Conservation (phyloP, 2,888 invertebrate species). For the Conus canariensis region DNA sequence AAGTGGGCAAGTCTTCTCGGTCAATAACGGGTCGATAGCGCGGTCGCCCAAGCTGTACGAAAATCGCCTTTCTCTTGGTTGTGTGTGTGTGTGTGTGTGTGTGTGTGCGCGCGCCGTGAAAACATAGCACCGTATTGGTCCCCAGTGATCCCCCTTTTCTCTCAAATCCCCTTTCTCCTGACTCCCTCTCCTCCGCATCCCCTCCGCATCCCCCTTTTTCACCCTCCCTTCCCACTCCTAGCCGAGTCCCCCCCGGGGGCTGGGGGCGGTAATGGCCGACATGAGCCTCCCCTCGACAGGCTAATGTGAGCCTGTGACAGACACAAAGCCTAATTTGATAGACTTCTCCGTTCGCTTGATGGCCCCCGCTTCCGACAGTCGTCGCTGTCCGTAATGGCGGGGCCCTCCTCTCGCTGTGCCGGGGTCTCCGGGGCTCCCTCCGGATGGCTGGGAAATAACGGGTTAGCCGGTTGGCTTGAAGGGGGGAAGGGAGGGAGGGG, state of each 20-base stretch:
- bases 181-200: no score
- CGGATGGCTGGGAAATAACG: conserved; percentile 8
- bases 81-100: background rate
- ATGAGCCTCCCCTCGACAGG: conserved; percentile 19
- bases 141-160: background rate
- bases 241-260: background rate
- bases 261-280: conserved; percentile 16
- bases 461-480: background rate
- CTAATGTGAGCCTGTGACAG: conserved; percentile 49
- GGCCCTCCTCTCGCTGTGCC: background rate
- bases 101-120: background rate
- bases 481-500: background rate
- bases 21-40: background rate
- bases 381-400: conserved; percentile 27
- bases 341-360: conserved; percentile 45
- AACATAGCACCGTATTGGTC: conserved; percentile 24
- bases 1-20: background rate
- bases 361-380: conserved; percentile 40
- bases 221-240: background rate
- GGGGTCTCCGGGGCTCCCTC: background rate
- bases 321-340: conserved; percentile 51
- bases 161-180: no score
- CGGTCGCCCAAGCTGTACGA: background rate
- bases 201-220: background rate
- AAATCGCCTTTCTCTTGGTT: background rate